Percentiles rank a stretch among this genome's conserved stretches.
Conservation (phyloP, 2,113 vertebrate species). For the Okapia johnstoni region DNA sequence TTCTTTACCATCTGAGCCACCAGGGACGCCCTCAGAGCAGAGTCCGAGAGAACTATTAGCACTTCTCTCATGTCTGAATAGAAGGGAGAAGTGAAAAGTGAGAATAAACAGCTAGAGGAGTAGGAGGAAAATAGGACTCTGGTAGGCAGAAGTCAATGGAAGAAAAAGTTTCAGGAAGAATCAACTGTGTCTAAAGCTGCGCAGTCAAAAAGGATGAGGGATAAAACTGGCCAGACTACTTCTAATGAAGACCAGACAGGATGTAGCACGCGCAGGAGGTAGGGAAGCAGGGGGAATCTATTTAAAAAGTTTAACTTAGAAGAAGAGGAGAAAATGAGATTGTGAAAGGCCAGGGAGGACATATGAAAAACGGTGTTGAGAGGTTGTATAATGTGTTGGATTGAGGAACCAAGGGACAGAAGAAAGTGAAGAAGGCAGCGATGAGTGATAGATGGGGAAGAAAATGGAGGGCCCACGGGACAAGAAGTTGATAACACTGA, state of each 20-base stretch:
- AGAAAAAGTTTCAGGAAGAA: neutral
- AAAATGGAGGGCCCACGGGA: neutral
- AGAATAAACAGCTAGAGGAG: neutral
- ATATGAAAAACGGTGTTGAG: neutral
- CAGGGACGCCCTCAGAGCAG: neutral
- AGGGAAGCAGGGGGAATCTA: neutral
- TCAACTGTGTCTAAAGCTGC: neutral
- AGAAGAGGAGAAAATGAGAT: neutral
- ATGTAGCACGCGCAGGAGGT: neutral
- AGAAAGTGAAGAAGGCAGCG: neutral
- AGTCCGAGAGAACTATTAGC: neutral
- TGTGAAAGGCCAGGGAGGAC: neutral
- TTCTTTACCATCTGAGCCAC: neutral
- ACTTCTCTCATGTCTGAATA: neutral
- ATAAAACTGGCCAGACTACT: neutral
- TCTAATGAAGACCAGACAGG: neutral
- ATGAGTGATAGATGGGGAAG: neutral
- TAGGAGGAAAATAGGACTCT: neutral
- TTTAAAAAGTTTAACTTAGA: neutral
- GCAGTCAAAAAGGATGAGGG: neutral
- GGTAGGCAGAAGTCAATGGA: neutral
- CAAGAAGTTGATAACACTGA: neutral
- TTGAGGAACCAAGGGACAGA: neutral
- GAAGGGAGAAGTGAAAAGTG: neutral
- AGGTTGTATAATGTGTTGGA: neutral